Base-by-base conservation (phyloP, 2,888 invertebrate genomes). In the Fragum sueziense region DNA sequence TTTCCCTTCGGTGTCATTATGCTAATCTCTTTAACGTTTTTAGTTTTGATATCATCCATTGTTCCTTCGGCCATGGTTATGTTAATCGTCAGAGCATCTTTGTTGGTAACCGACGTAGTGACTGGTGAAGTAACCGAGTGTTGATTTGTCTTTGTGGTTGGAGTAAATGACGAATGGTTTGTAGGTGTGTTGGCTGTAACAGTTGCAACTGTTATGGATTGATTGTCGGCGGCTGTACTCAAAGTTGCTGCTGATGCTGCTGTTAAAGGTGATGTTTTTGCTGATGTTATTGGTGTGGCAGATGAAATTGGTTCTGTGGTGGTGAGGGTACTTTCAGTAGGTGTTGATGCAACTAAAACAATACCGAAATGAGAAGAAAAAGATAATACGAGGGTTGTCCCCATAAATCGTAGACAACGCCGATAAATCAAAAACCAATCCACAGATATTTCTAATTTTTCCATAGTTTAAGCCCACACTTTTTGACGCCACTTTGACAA, bases 1-100 rank as follows among this genome's bases (percentile, higher is more conserved):
- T 57, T 47, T 27, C 69, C 54, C 54, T 34, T 61, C 2, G 73
- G 73, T 29, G 77, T 69, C 22, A 29, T 14, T n/a, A 76, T 52
- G 7, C 9, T 27, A 6, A 76, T n/a, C 27, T 31, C 54, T 1
- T 37, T 25, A 22, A 7, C 37, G 17, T 6, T 25, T 25, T 2
- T 41, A 6, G 41, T 25, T 6, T 41, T 25, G 14, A 65, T 25
- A 14, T n/a, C 41, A 27, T 11, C n/a, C 65, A 65, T 65, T 4
- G n/a, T 7, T 0, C 65, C 65, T 14, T 37, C 2, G n/a, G 27
- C 20, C 65, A 65, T 0, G 7, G 65, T 65, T 1, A 65, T 27
- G 27, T 65, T 11, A n/a, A 11, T 25, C 14, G 57, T 57, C 7
- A 9, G 7, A 3, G 47, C 20, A 9, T 14, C 14, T 14, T 47